Evolutionary conservation across 2,113 vertebrate species (phyloP).

Genomic region (Megalops atlanticus): DNA sequence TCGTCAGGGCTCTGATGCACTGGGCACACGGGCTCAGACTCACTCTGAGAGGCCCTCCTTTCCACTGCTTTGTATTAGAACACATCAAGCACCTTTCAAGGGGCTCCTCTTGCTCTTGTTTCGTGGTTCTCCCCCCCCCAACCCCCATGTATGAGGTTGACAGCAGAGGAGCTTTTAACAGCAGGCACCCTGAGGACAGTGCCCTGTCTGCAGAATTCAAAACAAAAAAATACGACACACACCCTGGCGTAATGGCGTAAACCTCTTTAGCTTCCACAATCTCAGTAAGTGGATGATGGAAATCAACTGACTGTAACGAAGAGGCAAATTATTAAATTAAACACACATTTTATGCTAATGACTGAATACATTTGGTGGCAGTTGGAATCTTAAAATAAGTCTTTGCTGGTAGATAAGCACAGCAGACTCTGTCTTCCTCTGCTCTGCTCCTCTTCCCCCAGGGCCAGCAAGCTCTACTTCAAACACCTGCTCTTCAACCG

Average conservation of each 20-base stretch:
- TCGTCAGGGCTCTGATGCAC: background rate
- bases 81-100: slow-evolving; percentile 17
- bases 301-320: slow-evolving; percentile 35
- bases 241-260: background rate
- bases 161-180: slow-evolving; percentile 37
- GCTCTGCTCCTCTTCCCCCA: slow-evolving; percentile 34
- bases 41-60: background rate
- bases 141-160: slow-evolving; percentile 32
- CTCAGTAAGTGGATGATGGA: slow-evolving; percentile 33
- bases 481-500: slow-evolving; percentile 59
- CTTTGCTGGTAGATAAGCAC: slow-evolving; percentile 43
- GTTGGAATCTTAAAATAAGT: slow-evolving; percentile 49
- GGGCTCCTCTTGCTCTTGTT: slow-evolving; percentile 12
- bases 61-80: background rate
- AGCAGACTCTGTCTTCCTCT: slow-evolving; percentile 36
- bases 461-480: slow-evolving; percentile 48
- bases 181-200: slow-evolving; percentile 20
- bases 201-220: slow-evolving; percentile 19
- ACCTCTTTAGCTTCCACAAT: slow-evolving; percentile 15
- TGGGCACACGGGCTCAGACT: background rate
- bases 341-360: slow-evolving; percentile 52
- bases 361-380: slow-evolving; percentile 42
- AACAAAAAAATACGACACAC: slow-evolving; percentile 26
- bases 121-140: slow-evolving; percentile 24
- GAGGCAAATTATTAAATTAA: slow-evolving; percentile 50